Base-by-base conservation (phyloP, 2,113 vertebrate species). In the Isurus oxyrinchus region DNA sequence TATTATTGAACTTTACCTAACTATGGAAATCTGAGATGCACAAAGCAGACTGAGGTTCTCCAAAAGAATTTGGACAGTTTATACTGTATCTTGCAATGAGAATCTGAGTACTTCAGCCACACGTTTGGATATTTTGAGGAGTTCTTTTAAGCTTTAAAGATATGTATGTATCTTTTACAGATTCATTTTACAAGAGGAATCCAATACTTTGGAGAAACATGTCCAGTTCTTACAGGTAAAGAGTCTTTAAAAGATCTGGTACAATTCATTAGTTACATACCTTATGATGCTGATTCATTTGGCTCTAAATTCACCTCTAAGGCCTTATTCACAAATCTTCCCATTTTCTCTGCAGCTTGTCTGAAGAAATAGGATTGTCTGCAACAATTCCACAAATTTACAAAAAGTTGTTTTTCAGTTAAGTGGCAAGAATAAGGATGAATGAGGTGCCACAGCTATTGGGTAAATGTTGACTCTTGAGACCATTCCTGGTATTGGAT, bases 171-270 rank as follows among this genome's bases (percentile, higher is more conserved):
- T 96, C 27, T 96, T 87, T 8, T 94, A 31, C 96, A 99, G 98
- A 97, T 97, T 96, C 90, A 96, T 98, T 96, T 96, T 99, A 49
- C 97, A 96, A 23, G 97, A 98, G 49, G 98, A 99, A 96, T 98
- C 98, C 96, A 96, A 57, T 11, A 69, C 69, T 0, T 96, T 99
- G 96, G 97, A 97, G 63, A 97, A 79, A 90, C 96, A 98, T 96
- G 96, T 98, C 94, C 49, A 96, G 61, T 91, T 97, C 96, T 97
- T 98, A 63, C 98, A 98, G 98, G 98, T 98, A 97, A 97, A 97
- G 86, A 0, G 35, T 23, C 27, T 93, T 63, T 16, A 14, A 72
- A 35, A 72, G 7, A 55, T 53, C 44, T 53, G 66, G 7, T 63
- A 23, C 16, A 93, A 93, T 63, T 94, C 1, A 94, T 66, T 23